Percentiles rank a stretch among this genome's conserved stretches.
Conservation (phyloP, 2,888 invertebrate species). For the Drosophila borealis region DNA sequence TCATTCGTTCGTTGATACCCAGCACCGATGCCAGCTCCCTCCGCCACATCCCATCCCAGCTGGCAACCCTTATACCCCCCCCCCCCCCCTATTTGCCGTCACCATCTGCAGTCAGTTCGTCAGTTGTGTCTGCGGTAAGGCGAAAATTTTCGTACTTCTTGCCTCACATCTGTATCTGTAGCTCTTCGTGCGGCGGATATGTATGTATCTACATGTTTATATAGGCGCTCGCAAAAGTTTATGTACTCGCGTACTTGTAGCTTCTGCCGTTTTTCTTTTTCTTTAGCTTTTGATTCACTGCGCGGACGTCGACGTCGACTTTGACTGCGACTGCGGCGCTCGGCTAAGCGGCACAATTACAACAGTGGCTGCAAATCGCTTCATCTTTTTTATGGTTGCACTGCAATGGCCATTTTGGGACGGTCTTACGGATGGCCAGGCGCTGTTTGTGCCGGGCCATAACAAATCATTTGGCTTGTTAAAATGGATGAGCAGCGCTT, state of each 20-base stretch:
- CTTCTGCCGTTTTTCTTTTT: conserved; percentile 55
- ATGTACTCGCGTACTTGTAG: conserved; percentile 51
- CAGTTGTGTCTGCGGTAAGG: conserved; percentile 71
- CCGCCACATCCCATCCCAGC: conserved; percentile 27
- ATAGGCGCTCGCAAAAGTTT: conserved; percentile 57
- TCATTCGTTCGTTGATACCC: conserved; percentile 79
- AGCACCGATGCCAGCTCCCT: conserved; percentile 43
- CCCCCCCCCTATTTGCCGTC: not conserved
- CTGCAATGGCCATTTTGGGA: conserved; percentile 81
- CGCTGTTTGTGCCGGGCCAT: conserved; percentile 52
- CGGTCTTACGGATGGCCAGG: conserved; percentile 57
- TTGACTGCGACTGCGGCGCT: conserved; percentile 11
- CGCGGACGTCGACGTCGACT: conserved; percentile 5
- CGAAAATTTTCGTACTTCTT: conserved; percentile 59
- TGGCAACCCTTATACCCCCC: conserved; percentile 29
- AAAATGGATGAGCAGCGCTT: conserved; percentile 42
- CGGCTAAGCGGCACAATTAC: conserved; percentile 74
- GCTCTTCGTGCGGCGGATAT: conserved; percentile 36
- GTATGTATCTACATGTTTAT: conserved; percentile 29
- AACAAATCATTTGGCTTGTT: conserved; percentile 74
- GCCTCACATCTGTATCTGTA: conserved; percentile 49
- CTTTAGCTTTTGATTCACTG: conserved; percentile 46
- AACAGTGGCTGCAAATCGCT: conserved; percentile 79
- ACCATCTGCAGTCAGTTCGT: conserved; percentile 53
- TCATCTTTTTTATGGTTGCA: conserved; percentile 79